Evolutionary conservation across 2,797 vertebrate species (phyloP).

Genomic region (Rhynchonycteris naso): DNA sequence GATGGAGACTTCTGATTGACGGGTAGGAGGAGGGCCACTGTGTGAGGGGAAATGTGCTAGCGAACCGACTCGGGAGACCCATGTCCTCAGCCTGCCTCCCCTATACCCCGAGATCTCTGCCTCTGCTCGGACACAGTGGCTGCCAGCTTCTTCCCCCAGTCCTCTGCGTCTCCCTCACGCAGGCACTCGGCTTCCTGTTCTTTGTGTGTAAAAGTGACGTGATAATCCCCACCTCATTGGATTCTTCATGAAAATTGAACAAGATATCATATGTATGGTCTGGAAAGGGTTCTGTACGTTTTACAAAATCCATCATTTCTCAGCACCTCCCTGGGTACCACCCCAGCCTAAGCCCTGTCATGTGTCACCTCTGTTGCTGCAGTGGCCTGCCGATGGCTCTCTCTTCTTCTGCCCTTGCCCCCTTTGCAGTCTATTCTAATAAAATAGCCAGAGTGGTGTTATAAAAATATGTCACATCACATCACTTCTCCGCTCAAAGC

Average conservation of each 20-base stretch:
- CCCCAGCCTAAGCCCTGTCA: fast-evolving
- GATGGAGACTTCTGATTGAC: neutral
- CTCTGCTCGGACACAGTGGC: no score
- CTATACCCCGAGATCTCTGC: no score
- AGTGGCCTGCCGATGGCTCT: neutral
- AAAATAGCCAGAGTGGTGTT: neutral
- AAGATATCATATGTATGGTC: neutral
- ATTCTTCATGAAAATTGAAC: neutral
- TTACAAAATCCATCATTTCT: neutral
- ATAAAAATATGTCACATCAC: neutral
- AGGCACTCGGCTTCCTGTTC: neutral
- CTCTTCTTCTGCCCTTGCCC: neutral
- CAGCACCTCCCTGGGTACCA: fast-evolving
- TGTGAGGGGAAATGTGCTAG: neutral
- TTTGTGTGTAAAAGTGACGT: neutral
- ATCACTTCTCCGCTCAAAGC: neutral
- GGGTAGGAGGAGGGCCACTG: neutral
- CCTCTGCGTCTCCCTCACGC: neutral
- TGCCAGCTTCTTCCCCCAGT: no score
- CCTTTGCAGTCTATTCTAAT: neutral
- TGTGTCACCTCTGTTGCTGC: fast-evolving
- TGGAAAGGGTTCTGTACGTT: neutral
- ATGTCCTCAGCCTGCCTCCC: neutral
- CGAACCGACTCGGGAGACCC: neutral
- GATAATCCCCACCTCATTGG: fast-evolving